Evolutionary conservation across 1,140 invertebrate species (phyloP).

Genomic region (Drosophila parvula): DNA sequence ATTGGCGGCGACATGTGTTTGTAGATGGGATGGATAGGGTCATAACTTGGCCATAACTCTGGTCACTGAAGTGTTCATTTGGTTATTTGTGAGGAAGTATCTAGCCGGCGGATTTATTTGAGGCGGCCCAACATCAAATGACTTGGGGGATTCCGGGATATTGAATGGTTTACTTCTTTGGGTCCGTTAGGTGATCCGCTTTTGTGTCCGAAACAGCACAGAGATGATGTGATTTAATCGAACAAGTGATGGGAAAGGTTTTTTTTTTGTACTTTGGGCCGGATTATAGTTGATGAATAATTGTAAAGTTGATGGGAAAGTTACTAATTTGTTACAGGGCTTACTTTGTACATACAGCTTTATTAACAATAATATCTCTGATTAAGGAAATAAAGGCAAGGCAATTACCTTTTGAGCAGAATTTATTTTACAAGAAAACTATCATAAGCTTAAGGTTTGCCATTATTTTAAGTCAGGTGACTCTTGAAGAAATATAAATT

Average conservation of each 20-base stretch:
- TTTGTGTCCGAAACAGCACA: slow-evolving; percentile 32
- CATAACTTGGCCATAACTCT: slow-evolving; percentile 33
- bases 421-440: not conserved
- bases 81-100: slow-evolving; percentile 66
- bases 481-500: not conserved
- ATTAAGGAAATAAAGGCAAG: not conserved
- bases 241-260: slow-evolving; percentile 52
- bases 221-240: slow-evolving; percentile 35
- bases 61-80: slow-evolving; percentile 66
- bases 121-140: slow-evolving; percentile 68
- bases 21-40: slow-evolving; percentile 56
- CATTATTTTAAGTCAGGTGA: not conserved
- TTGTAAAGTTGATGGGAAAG: slow-evolving; percentile 16
- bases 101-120: slow-evolving; percentile 65
- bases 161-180: slow-evolving; percentile 27
- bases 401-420: no score
- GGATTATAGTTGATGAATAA: slow-evolving; percentile 44
- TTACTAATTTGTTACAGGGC: not conserved
- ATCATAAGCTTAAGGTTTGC: no score
- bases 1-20: slow-evolving; percentile 81
- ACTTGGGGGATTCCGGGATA: slow-evolving; percentile 11
- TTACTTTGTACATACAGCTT: not conserved
- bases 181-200: slow-evolving; percentile 53
- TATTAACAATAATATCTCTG: no score
- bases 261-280: not conserved